Evolutionary conservation across 2,113 vertebrate genomes (phyloP), one percentile per base, ranked within the genome.

Genomic region (Nerophis lumbriciformis): DNA sequence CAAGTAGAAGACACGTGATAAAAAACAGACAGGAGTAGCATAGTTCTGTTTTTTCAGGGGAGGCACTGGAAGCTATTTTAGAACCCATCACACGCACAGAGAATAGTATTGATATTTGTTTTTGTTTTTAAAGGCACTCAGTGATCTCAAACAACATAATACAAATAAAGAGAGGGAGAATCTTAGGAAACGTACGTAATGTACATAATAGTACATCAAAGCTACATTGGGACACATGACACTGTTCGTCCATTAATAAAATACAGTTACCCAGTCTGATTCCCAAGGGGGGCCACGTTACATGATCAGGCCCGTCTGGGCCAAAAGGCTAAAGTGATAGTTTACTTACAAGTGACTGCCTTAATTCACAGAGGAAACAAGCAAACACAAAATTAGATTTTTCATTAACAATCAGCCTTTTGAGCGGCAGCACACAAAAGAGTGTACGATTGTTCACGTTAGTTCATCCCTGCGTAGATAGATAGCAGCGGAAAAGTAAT

Each of bases 321-420:
- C 63, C 67, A 76, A 72, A 76, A 51, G 52, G 61, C 66, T 48
- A 62, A 38, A 79, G 72, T 49, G 65, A 64, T 74, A 81, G 73
- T 88, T 88, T 82, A 77, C 66, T 76, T 76, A 76, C 64, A 80
- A 74, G 65, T 63, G 37, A 55, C 61, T 52, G 78, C 63, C 80
- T 76, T 77, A 82, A 79, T 72, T 76, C 54, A 76, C 61, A 53
- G 58, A 61, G 35, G 50, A 78, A 57, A 66, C 75, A 63, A 81
- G 81, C 76, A 62, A 60, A 76, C 19, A 65, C 42, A 68, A 80
- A 75, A 88, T 86, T 73, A 5, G 59, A 83, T 85, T 83, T 79
- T 62, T 55, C 53, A 45, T 21, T 57, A 44, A 90, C 86, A 87
- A 85, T 79, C 75, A 68, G 38, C 61, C 70, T 73, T 85, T 86